phyloP scores from a whole-genome alignment of 2,797 vertebrate genomes.

The Paramormyrops hopkinsi region DNA sequence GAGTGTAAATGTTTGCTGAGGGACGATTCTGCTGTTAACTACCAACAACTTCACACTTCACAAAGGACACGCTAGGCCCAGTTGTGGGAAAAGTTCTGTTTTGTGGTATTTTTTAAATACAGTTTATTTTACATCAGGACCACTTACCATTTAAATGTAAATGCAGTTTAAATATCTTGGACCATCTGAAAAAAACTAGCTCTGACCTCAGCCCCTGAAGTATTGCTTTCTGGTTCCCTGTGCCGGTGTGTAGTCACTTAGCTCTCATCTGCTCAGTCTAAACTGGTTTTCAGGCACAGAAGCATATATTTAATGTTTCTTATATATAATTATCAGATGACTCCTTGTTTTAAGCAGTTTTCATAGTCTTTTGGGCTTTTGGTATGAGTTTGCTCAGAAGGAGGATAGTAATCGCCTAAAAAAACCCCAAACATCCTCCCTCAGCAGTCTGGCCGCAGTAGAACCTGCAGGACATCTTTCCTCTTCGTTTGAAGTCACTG shows the following conservation, averaged over 20 bases:
- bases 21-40: not conserved
- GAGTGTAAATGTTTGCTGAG: not conserved
- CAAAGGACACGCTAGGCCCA: not conserved
- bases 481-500: not conserved
- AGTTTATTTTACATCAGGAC: not conserved
- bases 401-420: not conserved
- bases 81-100: not conserved
- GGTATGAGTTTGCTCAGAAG: not conserved
- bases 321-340: not conserved
- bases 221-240: not conserved
- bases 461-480: not conserved
- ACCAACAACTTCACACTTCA: not conserved
- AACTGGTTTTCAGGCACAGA: not conserved
- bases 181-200: not conserved
- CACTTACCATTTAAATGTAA: not conserved
- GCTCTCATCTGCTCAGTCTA: not conserved
- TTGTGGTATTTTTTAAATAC: not conserved
- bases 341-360: not conserved
- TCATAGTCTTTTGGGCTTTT: not conserved
- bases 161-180: not conserved
- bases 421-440: not conserved
- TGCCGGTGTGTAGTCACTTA: not conserved
- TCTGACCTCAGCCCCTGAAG: not conserved
- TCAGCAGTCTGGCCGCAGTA: too few species aligned
- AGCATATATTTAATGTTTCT: not conserved